phyloP scores from a whole-genome alignment of 92 coral and sea anemone species.

The Zoanthus sansibaricus region DNA sequence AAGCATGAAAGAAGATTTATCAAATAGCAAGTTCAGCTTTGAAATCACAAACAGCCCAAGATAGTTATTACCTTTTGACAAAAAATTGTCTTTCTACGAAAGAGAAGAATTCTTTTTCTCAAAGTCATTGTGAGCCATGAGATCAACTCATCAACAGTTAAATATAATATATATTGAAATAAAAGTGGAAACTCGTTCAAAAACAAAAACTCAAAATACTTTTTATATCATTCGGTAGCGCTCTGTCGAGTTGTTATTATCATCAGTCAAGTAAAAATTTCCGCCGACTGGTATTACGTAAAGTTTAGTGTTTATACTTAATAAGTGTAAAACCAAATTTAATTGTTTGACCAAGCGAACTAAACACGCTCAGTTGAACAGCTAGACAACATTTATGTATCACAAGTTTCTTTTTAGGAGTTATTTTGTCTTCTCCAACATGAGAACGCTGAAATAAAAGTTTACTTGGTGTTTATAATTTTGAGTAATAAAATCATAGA shows the following conservation, averaged over 20 bases:
- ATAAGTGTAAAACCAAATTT: background rate
- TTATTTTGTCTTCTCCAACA: conserved; percentile 26
- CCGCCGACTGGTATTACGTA: background rate
- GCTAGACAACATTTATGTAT: background rate
- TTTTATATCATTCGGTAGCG: background rate
- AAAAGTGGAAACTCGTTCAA: no score
- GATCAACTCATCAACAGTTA: background rate
- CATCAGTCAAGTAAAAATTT: background rate
- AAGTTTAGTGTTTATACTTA: background rate
- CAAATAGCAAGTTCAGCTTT: background rate
- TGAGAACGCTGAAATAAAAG: conserved; percentile 8
- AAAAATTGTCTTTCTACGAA: background rate
- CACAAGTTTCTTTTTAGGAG: background rate
- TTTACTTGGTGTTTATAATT: background rate
- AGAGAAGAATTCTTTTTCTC: background rate
- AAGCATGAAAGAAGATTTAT: background rate
- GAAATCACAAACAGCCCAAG: background rate
- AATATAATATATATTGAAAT: no score
- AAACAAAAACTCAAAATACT: no score
- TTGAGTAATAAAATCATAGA: conserved; percentile 15
- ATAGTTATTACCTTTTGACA: background rate
- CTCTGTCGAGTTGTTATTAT: background rate
- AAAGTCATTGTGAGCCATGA: background rate
- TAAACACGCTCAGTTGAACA: background rate
- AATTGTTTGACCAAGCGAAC: background rate